A percentile compares a stretch with the other conserved stretches of the same genome.
These are phyloP conservation scores for Ashinkailepas kermadecensis DNA, from an alignment of 2,888 invertebrate species.

Conservation along the genomic window DNA sequence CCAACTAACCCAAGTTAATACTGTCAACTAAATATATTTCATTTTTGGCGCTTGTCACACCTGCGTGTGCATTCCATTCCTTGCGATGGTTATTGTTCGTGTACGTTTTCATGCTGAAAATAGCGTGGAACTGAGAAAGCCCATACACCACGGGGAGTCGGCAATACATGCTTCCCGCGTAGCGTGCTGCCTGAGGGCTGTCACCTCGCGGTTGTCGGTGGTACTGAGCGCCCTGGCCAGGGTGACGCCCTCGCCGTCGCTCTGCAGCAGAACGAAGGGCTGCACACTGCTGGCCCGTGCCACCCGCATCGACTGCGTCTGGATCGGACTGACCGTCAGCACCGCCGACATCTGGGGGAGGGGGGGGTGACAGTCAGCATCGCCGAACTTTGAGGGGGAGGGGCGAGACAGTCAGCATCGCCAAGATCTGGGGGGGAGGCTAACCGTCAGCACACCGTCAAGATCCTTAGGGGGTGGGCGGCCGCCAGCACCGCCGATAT, in stretches of 20 bases:
- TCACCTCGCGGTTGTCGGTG: not conserved
- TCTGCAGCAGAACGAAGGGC: slow-evolving; percentile 3
- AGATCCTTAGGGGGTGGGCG: not conserved
- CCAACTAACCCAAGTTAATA: too few relatives aligned
- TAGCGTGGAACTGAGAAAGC: too few relatives aligned
- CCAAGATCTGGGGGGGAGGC: not conserved
- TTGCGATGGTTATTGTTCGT: too few relatives aligned
- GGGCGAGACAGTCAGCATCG: not conserved
- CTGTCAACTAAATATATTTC: too few relatives aligned
- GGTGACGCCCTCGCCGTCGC: not conserved
- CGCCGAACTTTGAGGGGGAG: not conserved
- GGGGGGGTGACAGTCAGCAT: not conserved
- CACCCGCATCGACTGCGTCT: not conserved
- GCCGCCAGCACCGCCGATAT: not conserved
- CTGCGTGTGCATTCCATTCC: too few relatives aligned
- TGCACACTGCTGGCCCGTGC: not conserved
- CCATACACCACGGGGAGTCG: too few relatives aligned
- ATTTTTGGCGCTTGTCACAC: too few relatives aligned
- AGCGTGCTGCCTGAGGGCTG: too few relatives aligned
- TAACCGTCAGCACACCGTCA: not conserved
- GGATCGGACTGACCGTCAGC: slow-evolving; percentile 1
- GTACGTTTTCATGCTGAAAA: too few relatives aligned
- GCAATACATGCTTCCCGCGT: too few relatives aligned
- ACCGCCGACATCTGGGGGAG: not conserved
- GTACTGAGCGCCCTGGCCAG: not conserved